phyloP scores from a whole-genome alignment of 1,140 invertebrate species.

The Sweltsa coloradensis region DNA sequence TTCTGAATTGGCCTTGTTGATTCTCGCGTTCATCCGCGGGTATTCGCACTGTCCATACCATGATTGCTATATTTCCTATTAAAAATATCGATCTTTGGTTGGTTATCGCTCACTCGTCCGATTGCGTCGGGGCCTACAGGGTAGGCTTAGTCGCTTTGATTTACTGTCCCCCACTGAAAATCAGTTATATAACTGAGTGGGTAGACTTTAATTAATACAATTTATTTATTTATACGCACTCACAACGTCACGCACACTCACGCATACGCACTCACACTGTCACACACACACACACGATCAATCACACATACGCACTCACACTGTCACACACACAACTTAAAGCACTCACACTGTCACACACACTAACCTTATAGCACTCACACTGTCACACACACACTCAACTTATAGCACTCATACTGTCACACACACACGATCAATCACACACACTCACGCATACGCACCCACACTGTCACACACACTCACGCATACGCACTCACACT shows the following conservation, averaged over 20 bases:
- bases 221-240: too few relatives aligned
- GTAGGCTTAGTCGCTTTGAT: too few relatives aligned
- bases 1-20: too few relatives aligned
- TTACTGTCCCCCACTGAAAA: too few relatives aligned
- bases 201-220: too few relatives aligned
- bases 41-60: too few relatives aligned
- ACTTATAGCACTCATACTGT: neutral
- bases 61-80: too few relatives aligned
- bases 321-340: slow-evolving; percentile 3
- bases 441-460: slow-evolving; percentile 1
- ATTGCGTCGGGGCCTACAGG: too few relatives aligned
- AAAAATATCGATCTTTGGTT: too few relatives aligned
- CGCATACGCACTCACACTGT: slow-evolving; percentile 1
- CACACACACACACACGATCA: neutral
- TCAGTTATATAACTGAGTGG: too few relatives aligned
- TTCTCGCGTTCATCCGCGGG: too few relatives aligned
- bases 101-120: too few relatives aligned
- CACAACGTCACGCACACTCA: neutral
- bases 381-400: neutral
- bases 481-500: neutral
- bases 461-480: slow-evolving; percentile 3
- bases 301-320: neutral
- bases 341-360: slow-evolving; percentile 2
- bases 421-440: neutral
- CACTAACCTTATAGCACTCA: neutral